phyloP scores from a whole-genome alignment of 1,140 invertebrate species.

The Drosophila sp. region DNA sequence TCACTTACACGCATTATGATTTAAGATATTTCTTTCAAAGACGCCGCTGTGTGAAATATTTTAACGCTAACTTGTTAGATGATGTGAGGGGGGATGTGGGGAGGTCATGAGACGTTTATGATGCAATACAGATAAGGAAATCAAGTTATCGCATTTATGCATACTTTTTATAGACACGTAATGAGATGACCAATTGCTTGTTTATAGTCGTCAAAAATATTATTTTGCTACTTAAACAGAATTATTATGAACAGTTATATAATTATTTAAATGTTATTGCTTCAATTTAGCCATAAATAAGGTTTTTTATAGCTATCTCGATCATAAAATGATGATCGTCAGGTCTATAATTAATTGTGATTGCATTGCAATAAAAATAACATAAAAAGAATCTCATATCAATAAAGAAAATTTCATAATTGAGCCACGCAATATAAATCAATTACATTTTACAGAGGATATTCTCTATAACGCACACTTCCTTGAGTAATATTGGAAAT shows the following conservation, averaged over 20 bases:
- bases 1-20: conserved; percentile 69
- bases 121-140: conserved; percentile 25
- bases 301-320: conserved; percentile 11
- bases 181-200: conserved; percentile 2
- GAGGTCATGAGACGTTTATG: not conserved
- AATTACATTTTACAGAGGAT: not conserved
- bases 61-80: conserved; percentile 23
- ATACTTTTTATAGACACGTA: not conserved
- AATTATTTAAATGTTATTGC: conserved; percentile 17
- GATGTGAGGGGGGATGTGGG: not conserved
- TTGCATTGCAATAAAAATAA: conserved; percentile 6
- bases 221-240: conserved; percentile 11
- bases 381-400: not conserved
- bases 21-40: conserved; percentile 57
- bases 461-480: conserved; percentile 2
- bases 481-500: not conserved
- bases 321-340: conserved; percentile 8
- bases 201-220: not conserved
- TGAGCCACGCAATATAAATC: not conserved
- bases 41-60: conserved; percentile 61
- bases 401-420: conserved; percentile 1
- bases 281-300: conserved; percentile 24
- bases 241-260: conserved; percentile 4
- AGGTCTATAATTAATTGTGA: conserved; percentile 4
- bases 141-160: not conserved